Base-by-base conservation (phyloP, 1,140 invertebrate species). In the Pogonognathellus flavescens region DNA sequence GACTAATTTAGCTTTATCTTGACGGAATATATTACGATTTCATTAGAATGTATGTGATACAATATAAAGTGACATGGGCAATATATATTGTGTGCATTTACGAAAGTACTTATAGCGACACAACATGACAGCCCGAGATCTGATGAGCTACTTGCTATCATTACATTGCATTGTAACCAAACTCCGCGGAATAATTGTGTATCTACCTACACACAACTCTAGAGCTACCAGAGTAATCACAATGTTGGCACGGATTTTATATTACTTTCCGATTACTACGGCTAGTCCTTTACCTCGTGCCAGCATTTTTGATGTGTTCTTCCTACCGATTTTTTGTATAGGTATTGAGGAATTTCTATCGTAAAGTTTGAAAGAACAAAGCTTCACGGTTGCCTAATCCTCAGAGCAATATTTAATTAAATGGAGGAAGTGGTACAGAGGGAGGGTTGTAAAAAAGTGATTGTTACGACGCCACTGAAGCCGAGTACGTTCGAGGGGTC, bases 261-360 rank as follows among this genome's bases (percentile, higher is more conserved):
- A 18, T 76, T 76, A 76, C 41, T 76, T 76, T 49, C 70, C 41
- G 70, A 76, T 76, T 76, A 76, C 16, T n/a, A 76, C 70, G 70
- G 25, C 41, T 76, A 41, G 70, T 31, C 41, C 31, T 76, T 49
- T 76, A 31, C n/a, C 41, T 76, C 41, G 70, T 76, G 70, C 70
- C 70, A 76, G 70, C 31, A 76, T 76, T 76, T 76, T 76, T 76
- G 70, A 76, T 76, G 70, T 49, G 41, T 76, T 76, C 70, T 76
- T 50, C 31, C 70, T n/a, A 76, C 70, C 31, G 70, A 76, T 76
- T 76, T 72, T 76, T 76, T 76, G 31, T 76, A 76, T 76, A 49
- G 41, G 70, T 76, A 76, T 76, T 50, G 70, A 76, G 49, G 70
- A 76, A 76, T 76, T 76, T 76, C 41, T 76, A 76, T 50, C 41